Evolutionary conservation across 2,113 vertebrate genomes (phyloP), one percentile per base, ranked within the genome.

Genomic region (Sebastes fasciatus): DNA sequence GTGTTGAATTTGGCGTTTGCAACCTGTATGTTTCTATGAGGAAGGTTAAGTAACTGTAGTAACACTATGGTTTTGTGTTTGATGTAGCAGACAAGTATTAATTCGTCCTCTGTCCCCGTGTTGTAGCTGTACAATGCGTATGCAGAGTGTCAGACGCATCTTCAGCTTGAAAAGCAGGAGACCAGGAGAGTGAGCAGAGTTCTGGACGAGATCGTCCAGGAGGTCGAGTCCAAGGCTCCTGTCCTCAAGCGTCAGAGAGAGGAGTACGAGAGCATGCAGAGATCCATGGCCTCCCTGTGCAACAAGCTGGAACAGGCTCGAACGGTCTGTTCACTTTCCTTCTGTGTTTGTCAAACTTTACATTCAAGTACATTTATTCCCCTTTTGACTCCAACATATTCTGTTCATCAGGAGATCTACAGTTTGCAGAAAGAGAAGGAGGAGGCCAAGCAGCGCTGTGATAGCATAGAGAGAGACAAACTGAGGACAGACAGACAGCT

Each of bases 201-300:
- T 11, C 92, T 99, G 89, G 97, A 98, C 91, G 98, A 99, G 94
- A 98, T 98, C 67, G 95, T 98, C 23, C 96, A 96, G 87, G 98
- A 99, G 91, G 97, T 99, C 9, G 98, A 99, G 93, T 96, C 96
- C 64, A 99, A 99, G 93, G 98, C 98, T 0, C 97, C 98, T 0
- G 95, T 99, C 75, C 90, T 99, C 54, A 98, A 96, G 92, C 96
- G 97, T 5, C 98, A 99, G 74, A 95, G 96, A 34, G 98, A 99
- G 83, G 98, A 99, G 75, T 98, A 98, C 16, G 98, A 99, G 71
- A 95, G 96, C 63, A 97, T 97, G 54, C 97, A 98, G 91, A 97
- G 95, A 78, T 97, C 98, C 80, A 97, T 99, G 91, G 94, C 96
- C 1, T 98, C 96, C 83, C 94, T 99, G 55, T 98, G 97, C 76